Conservation (phyloP, 2,113 vertebrate species). For the Panthera uncia region DNA sequence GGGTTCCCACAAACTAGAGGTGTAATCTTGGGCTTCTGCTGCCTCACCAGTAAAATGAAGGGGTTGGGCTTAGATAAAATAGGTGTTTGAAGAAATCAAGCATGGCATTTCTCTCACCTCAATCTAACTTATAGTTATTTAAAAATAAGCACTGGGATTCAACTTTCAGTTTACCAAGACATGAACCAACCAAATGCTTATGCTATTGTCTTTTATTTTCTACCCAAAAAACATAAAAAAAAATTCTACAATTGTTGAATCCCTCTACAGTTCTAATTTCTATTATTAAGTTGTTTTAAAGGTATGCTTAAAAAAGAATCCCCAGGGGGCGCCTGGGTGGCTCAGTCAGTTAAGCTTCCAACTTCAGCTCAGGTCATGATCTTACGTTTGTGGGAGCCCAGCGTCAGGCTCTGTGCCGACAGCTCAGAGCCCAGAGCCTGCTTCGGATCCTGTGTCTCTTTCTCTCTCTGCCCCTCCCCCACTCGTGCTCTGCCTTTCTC, state of each 20-base stretch:
- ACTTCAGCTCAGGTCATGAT: too few relatives aligned
- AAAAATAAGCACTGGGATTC: not conserved
- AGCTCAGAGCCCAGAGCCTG: too few relatives aligned
- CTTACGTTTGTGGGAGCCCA: too few relatives aligned
- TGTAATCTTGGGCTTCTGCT: not conserved
- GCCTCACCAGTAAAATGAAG: not conserved
- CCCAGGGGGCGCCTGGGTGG: not conserved
- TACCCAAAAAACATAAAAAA: not conserved
- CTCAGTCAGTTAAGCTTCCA: too few relatives aligned
- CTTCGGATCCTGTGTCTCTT: too few relatives aligned
- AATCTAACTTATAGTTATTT: not conserved
- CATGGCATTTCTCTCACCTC: not conserved
- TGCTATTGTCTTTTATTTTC: not conserved
- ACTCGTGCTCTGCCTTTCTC: too few relatives aligned
- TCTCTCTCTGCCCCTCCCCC: too few relatives aligned
- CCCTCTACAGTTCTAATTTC: not conserved
- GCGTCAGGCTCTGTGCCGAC: too few relatives aligned
- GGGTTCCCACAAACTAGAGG: not conserved
- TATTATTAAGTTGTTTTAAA: not conserved
- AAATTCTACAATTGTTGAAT: not conserved
- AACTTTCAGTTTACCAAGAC: not conserved
- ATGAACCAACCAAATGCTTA: not conserved
- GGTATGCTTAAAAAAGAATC: not conserved
- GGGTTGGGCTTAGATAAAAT: not conserved
- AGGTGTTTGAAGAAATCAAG: not conserved